Evolutionary conservation across 1,140 invertebrate species (phyloP), one percentile per base, ranked within the genome.

Genomic region (Cydia pomonella): DNA sequence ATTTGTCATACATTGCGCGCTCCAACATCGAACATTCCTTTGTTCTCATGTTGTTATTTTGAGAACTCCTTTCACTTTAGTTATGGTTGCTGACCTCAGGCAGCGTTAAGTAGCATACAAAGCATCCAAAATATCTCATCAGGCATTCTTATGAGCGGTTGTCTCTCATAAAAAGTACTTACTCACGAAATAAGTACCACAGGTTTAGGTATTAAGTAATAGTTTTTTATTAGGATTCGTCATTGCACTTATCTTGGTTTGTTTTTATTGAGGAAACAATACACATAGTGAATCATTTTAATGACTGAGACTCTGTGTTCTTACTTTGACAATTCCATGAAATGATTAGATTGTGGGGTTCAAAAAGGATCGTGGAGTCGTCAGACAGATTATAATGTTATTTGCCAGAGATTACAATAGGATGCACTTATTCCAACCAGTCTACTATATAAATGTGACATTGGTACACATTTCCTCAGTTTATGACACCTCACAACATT

Each of bases 1-100:
- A 33, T 69, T 69, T 69, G 33, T 33, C 29, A 33, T 69, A 69
- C 64, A 69, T 69, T 69, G 64, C 64, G 64, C 64, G 64, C 27
- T 69, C 16, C 27, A n/a, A 38, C 13, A 18, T 13, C 9, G 9
- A n/a, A 38, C 64, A 69, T 33, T 69, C 64, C 64, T 69, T 69
- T 69, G 64, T 69, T 69, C 64, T 69, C 27, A 29, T 29, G 63
- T 64, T 64, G 27, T 16, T 64, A 64, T 27, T 64, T 27, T 64
- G 27, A 29, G 23, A 64, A 64, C 27, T n/a, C 23, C 63, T 64
- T 64, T 64, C 63, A 64, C 63, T 64, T 64, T 64, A 64, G 10
- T 33, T 16, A 64, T 64, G 27, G 53, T 59, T 59, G 53, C 53
- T 59, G 53, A 59, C 53, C 53, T 59, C 53, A 53, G 16, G 50